Conservation (phyloP, 1,140 invertebrate species). For the Brachionus paranguensis region DNA sequence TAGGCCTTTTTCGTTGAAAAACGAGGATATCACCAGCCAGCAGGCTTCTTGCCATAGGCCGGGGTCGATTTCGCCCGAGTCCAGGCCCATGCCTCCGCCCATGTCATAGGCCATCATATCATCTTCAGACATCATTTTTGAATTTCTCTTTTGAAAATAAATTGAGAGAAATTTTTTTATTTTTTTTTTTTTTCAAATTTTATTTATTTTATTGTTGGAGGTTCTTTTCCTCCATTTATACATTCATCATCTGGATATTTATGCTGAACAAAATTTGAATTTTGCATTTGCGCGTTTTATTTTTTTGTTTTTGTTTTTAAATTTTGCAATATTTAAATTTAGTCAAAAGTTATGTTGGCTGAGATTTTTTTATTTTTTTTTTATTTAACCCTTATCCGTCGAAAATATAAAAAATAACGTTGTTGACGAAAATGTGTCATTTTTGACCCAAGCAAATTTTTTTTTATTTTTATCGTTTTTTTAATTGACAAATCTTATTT, state of each 20-base stretch:
- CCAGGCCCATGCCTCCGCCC: neutral
- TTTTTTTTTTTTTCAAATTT: neutral
- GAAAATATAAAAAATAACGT: no score
- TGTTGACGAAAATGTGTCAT: no score
- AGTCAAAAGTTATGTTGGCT: neutral
- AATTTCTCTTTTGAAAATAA: neutral
- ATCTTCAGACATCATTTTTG: constrained; percentile 30
- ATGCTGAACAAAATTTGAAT: neutral
- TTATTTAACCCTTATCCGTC: no score
- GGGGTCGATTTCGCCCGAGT: constrained; percentile 70
- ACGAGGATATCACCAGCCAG: constrained; percentile 98
- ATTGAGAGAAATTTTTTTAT: neutral
- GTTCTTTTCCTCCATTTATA: neutral
- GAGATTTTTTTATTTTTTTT: no score
- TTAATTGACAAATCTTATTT: no score
- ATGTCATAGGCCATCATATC: constrained; percentile 30
- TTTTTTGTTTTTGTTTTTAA: no score
- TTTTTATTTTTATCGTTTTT: no score
- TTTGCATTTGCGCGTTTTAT: neutral
- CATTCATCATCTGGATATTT: neutral
- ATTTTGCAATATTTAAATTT: neutral
- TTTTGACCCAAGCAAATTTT: no score
- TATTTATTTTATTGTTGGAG: neutral
- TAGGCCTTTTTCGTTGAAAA: constrained; percentile 97
- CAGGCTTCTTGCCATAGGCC: constrained; percentile 99